Base-by-base conservation (phyloP, 2,113 vertebrate genomes). In the Sylvietta virens region DNA sequence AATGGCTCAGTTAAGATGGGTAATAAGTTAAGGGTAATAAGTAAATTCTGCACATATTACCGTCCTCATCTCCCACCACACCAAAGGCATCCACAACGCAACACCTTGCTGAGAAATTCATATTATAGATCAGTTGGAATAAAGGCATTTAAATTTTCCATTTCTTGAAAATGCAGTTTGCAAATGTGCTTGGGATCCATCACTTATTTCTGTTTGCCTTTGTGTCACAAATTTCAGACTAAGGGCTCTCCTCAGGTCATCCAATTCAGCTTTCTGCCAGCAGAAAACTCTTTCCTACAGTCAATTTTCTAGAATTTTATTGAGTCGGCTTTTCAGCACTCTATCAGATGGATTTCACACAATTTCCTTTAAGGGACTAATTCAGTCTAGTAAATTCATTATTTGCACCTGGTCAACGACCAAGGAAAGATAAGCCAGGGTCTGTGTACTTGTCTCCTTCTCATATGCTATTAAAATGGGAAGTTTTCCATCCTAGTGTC, bases 281-380 rank as follows among this genome's bases (percentile, higher is more conserved):
- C 69, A 91, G 69, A 89, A 80, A 92, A 76, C 61, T 86, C 37
- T 54, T 76, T 85, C 66, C 53, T 85, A 74, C 44, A 89, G 77
- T 64, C 81, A 53, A 39, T 94, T 95, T 94, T 79, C 69, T 76
- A 53, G 54, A 64, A 84, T 94, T 89, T 84, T 86, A 94, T 69
- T 72, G 76, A 81, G 81, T 87, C 77, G 86, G 56, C 61, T 92
- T 93, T 94, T 89, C 92, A 67, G 61, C 40, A 57, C n/a, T 65
- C 81, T 42, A 71, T 45, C 73, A 91, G 89, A 81, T 20, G n/a
- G 81, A 95, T 95, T 95, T 89, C 73, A 94, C 56, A 92, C 37
- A 37, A 84, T 60, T 92, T 76, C 78, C 73, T 95, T 81, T 35
- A 86, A 81, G 80, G 86, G 66, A 89, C 69, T 91, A 92, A 94